phyloP scores from a whole-genome alignment of 2,797 vertebrate species.

The Oophaga sylvatica region DNA sequence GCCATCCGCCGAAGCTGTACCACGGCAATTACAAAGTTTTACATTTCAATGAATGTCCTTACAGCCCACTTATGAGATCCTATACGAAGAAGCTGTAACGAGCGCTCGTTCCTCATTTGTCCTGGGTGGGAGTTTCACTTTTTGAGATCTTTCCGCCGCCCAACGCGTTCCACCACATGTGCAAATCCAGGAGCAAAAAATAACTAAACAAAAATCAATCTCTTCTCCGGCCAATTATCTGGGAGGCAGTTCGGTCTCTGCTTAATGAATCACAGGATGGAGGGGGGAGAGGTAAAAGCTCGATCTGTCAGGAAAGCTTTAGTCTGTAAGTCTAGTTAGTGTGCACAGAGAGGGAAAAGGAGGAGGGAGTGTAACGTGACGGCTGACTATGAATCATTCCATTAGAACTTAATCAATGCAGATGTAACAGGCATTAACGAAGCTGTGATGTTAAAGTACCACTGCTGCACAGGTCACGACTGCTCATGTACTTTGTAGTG shows the following conservation, averaged over 20 bases:
- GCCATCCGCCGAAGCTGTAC: background rate
- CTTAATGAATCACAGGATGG: constrained; percentile 46
- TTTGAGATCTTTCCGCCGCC: background rate
- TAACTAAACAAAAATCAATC: constrained; percentile 54
- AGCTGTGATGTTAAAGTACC: too few relatives aligned
- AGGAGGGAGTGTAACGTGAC: background rate
- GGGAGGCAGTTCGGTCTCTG: constrained; percentile 25
- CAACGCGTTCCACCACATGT: constrained; percentile 13
- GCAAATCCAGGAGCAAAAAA: constrained; percentile 42
- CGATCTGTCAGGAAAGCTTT: constrained; percentile 45
- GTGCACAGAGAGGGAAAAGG: background rate
- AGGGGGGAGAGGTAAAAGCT: background rate
- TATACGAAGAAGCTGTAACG: background rate
- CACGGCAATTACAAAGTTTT: constrained; percentile 11
- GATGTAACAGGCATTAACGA: too few relatives aligned
- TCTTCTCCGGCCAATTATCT: constrained; percentile 53
- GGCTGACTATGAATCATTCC: background rate
- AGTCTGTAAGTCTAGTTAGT: constrained; percentile 21
- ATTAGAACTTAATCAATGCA: background rate
- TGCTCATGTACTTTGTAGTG: too few relatives aligned
- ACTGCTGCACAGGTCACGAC: too few relatives aligned
- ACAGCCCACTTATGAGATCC: constrained; percentile 7
- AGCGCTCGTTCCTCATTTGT: background rate
- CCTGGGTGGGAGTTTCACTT: background rate
- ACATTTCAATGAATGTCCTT: constrained; percentile 14